These are phyloP conservation scores for Macheiramphus alcinus DNA, from an alignment of 2,113 vertebrate species.

Conservation along the genomic window DNA sequence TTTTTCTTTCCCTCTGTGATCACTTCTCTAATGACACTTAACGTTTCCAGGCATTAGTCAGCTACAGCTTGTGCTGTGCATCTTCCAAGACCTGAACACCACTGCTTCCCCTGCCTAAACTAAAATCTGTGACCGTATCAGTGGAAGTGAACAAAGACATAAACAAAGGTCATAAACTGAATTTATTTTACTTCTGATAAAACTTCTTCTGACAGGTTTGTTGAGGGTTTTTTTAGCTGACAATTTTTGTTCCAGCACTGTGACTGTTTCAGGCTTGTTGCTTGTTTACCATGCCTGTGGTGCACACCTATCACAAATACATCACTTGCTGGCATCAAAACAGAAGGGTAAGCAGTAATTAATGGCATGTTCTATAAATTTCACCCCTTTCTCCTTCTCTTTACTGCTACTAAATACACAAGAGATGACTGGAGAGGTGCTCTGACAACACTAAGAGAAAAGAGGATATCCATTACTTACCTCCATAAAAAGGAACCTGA, in stretches of 20 bases:
- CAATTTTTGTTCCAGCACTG: not conserved
- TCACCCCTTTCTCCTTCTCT: not conserved
- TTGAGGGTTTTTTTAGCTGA: not conserved
- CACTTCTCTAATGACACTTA: not conserved
- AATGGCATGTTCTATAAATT: not conserved
- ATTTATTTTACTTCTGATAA: slow-evolving; percentile 31
- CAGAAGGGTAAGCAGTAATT: slow-evolving; percentile 30
- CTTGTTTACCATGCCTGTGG: not conserved
- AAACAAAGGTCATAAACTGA: slow-evolving; percentile 24
- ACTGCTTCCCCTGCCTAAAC: not conserved
- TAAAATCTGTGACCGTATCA: not conserved
- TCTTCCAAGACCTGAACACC: not conserved
- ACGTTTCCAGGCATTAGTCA: not conserved
- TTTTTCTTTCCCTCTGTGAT: not conserved
- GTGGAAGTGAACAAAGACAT: not conserved
- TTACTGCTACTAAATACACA: slow-evolving; percentile 23
- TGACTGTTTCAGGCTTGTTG: not conserved
- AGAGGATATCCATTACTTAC: not conserved
- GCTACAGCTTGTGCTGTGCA: not conserved
- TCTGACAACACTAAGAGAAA: not conserved
- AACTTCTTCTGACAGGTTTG: slow-evolving; percentile 23
- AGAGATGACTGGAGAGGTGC: not conserved
- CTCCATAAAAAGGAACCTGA: not conserved
- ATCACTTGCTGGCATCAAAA: slow-evolving; percentile 6
- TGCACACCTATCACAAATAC: not conserved